These are phyloP conservation scores for Odobenus rosmarus DNA, from an alignment of 2,113 vertebrate genomes.

Conservation along the genomic window DNA sequence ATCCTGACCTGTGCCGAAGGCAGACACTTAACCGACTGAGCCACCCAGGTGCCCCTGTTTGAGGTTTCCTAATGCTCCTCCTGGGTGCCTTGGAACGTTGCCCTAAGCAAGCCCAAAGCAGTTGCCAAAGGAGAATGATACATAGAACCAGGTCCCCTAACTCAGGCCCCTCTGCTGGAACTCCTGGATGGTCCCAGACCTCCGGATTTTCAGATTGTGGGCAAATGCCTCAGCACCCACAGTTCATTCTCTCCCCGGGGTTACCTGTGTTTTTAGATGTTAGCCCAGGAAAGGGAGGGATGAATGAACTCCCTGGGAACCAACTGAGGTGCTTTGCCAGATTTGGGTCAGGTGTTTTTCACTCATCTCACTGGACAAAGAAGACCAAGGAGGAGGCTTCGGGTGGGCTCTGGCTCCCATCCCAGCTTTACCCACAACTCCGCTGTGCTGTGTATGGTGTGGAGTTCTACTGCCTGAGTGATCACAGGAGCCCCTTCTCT, in stretches of 20 bases:
- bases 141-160: not conserved
- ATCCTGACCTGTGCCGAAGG: too few species aligned
- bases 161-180: not conserved
- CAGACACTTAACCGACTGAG: too few species aligned
- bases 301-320: not conserved
- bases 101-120: not conserved
- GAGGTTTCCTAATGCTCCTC: not conserved
- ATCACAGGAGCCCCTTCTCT: not conserved
- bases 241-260: not conserved
- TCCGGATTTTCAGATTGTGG: not conserved
- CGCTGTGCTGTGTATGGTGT: not conserved
- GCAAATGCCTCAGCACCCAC: not conserved
- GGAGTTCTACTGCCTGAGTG: not conserved
- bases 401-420: not conserved
- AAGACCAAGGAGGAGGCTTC: not conserved
- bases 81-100: not conserved
- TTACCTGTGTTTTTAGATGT: not conserved
- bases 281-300: not conserved
- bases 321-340: not conserved
- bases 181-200: not conserved
- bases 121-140: not conserved
- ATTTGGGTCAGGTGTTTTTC: not conserved
- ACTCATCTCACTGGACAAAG: not conserved
- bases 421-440: not conserved
- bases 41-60: too few species aligned